Evolutionary conservation across 2,888 invertebrate species (phyloP), one percentile per base, ranked within the genome.

Genomic region (Stramonita haemastoma): DNA sequence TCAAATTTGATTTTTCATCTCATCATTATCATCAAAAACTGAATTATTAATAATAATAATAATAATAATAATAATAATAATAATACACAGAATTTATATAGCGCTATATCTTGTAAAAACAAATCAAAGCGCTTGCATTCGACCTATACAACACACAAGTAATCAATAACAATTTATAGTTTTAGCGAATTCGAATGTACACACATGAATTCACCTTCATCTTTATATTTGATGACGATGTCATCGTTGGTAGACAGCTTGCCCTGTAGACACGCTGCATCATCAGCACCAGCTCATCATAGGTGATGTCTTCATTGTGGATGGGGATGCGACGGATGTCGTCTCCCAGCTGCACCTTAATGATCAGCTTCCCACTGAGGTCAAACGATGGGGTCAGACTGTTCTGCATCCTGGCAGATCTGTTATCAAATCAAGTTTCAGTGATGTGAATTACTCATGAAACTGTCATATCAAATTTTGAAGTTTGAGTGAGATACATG

Each of bases 241-340:
- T 97, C 97, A 96, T 97, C 97, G 92, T 96, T 97, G 86, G 97
- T 96, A 86, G 96, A 96, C 66, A 97, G 95, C 95, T 97, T 97
- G 97, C 97, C 89, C 97, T 95, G 95, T 97, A 97, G 13, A 97
- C 97, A 92, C 97, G 95, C 95, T 97, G 97, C 97, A 97, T 97
- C 97, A 97, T 97, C 89, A 97, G 96, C 88, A 97, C 97, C 87
- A 97, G 95, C 95, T 97, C 96, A 93, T 96, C 96, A 94, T 97
- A 97, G 0, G 97, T 97, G 92, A 97, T 97, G 90, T 97, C 97
- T 95, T 97, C 97, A 96, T 97, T 97, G 95, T 97, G 97, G 90
- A 97, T 97, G 17, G 97, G 97, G 91, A 97, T 97, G 92, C 97
- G 96, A 34, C 97, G 96, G 90, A 97, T 97, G 95, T 97, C 97